Evolutionary conservation across 2,113 vertebrate species (phyloP).

Genomic region (Clarias macrocephalus): DNA sequence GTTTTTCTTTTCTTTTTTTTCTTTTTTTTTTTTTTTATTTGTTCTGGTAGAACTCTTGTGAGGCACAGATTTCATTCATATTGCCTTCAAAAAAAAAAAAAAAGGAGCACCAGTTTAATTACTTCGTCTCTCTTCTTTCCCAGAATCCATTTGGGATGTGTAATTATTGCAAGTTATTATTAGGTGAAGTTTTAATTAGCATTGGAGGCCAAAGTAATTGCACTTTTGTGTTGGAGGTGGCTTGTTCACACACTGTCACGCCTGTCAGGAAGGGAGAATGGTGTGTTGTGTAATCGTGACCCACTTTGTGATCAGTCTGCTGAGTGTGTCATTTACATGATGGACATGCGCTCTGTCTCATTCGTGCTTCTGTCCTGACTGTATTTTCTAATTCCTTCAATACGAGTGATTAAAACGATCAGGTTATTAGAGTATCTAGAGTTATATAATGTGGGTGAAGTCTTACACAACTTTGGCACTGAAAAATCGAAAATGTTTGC

Average conservation of each 20-base stretch:
- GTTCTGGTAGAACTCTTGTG: slow-evolving; percentile 9
- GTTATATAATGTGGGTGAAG: not conserved
- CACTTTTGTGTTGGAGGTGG: slow-evolving; percentile 64
- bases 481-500: slow-evolving; percentile 6
- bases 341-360: slow-evolving; percentile 11
- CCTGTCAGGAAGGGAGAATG: slow-evolving; percentile 24
- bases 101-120: slow-evolving; percentile 56
- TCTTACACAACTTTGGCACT: slow-evolving; percentile 19
- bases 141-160: slow-evolving; percentile 63
- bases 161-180: slow-evolving; percentile 75
- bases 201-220: slow-evolving; percentile 69
- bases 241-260: slow-evolving; percentile 33
- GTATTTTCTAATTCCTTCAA: slow-evolving; percentile 6
- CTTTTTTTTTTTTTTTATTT: not conserved
- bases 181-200: slow-evolving; percentile 71
- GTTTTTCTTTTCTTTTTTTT: not conserved
- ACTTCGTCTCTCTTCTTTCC: slow-evolving; percentile 50
- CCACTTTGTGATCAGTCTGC: slow-evolving; percentile 15
- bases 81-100: not conserved
- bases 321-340: slow-evolving; percentile 9
- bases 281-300: slow-evolving; percentile 20
- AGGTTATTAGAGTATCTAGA: slow-evolving; percentile 1
- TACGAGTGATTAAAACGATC: not conserved
- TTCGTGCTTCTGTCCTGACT: slow-evolving; percentile 1
- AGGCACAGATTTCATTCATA: slow-evolving; percentile 29